Conservation (phyloP, 2,888 invertebrate genomes). For the Eulithis prunata region DNA sequence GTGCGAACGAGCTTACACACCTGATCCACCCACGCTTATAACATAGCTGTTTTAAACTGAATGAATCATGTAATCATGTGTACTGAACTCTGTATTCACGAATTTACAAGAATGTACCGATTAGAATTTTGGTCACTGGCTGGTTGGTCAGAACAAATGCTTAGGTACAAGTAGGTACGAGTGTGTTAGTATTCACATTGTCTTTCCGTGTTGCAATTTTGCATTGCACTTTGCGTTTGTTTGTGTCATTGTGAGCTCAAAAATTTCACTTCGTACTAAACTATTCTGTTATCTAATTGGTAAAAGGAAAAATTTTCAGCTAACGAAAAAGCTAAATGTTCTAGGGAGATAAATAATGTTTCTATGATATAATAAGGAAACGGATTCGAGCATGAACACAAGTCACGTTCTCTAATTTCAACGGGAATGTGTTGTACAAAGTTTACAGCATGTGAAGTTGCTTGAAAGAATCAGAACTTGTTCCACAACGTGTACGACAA, state of each 20-base stretch:
- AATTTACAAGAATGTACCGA: slow-evolving; percentile 37
- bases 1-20: slow-evolving; percentile 66
- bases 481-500: slow-evolving; percentile 48
- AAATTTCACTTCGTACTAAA: neutral
- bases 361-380: slow-evolving; percentile 11
- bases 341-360: slow-evolving; percentile 9
- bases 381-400: slow-evolving; percentile 17
- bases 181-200: slow-evolving; percentile 13
- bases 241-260: slow-evolving; percentile 10
- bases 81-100: slow-evolving; percentile 29
- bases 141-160: slow-evolving; percentile 14
- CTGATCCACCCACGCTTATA: slow-evolving; percentile 60
- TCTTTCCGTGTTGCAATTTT: slow-evolving; percentile 21
- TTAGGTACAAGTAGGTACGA: slow-evolving; percentile 5
- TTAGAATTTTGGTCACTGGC: slow-evolving; percentile 23
- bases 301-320: slow-evolving; percentile 11
- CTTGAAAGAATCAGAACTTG: slow-evolving; percentile 45
- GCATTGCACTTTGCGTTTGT: slow-evolving; percentile 15
- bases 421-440: slow-evolving; percentile 37
- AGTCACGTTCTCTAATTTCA: slow-evolving; percentile 34
- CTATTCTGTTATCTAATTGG: slow-evolving; percentile 4
- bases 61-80: slow-evolving; percentile 58
- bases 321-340: slow-evolving; percentile 3
- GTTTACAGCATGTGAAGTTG: slow-evolving; percentile 43
- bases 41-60: slow-evolving; percentile 45